phyloP scores from a whole-genome alignment of 2,113 vertebrate species.

The Pollachius pollachius region DNA sequence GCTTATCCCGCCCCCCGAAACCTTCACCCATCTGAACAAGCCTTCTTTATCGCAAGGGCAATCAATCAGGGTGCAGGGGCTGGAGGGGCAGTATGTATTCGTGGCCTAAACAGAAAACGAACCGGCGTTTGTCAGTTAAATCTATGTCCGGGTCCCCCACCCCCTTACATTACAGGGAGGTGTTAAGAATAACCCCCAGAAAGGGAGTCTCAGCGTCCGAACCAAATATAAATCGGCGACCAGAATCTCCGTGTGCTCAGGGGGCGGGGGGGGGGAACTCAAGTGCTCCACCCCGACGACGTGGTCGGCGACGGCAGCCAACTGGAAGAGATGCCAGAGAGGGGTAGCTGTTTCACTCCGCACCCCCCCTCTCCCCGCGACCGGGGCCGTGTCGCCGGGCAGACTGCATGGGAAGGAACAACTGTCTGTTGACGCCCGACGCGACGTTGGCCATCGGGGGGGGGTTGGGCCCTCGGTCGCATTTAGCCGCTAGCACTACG shows the following conservation, averaged over 20 bases:
- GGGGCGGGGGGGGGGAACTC: slow-evolving; percentile 54
- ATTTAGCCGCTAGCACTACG: slow-evolving; percentile 45
- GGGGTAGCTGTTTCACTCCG: slow-evolving; percentile 57
- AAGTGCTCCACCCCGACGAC: slow-evolving; percentile 49
- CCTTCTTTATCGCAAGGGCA: too few species aligned
- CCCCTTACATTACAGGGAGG: not conserved
- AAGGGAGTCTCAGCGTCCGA: slow-evolving; percentile 39
- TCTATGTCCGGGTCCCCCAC: not conserved
- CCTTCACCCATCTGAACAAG: too few species aligned
- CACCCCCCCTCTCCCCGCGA: slow-evolving; percentile 11
- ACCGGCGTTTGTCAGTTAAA: too few species aligned
- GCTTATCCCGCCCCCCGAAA: too few species aligned
- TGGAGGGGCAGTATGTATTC: too few species aligned
- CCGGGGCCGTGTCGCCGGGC: slow-evolving; percentile 61
- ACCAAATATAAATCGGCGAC: slow-evolving; percentile 58
- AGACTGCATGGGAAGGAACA: slow-evolving; percentile 50
- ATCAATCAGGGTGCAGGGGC: too few species aligned
- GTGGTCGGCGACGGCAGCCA: slow-evolving; percentile 50
- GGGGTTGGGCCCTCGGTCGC: slow-evolving; percentile 47
- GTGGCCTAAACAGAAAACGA: too few species aligned
- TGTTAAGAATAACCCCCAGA: slow-evolving; percentile 16
- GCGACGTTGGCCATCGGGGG: slow-evolving; percentile 51
- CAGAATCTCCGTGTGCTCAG: slow-evolving; percentile 50
- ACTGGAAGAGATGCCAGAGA: slow-evolving; percentile 45
- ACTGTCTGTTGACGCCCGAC: slow-evolving; percentile 47